Evolutionary conservation across 2,888 invertebrate species (phyloP).

Genomic region (Habrosyne pyritoides): DNA sequence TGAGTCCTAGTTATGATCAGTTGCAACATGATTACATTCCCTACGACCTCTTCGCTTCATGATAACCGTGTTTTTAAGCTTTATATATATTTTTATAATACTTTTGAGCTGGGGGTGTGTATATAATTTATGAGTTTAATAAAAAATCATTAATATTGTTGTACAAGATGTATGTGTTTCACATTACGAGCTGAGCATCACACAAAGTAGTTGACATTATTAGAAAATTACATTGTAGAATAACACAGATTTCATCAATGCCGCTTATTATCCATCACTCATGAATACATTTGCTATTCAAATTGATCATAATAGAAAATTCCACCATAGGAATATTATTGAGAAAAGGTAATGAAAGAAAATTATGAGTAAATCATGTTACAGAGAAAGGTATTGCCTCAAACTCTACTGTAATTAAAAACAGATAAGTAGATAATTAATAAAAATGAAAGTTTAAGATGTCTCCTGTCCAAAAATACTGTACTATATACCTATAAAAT

Average conservation of each 20-base stretch:
- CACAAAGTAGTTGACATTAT: constrained; percentile 26
- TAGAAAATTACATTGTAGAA: constrained; percentile 23
- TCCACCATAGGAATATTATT: not conserved
- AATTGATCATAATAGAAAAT: not conserved
- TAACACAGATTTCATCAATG: constrained; percentile 18
- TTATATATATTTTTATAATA: constrained; percentile 71
- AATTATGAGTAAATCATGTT: not conserved
- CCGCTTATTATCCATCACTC: not conserved
- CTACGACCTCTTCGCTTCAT: constrained; percentile 53
- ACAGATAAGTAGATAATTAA: too few relatives aligned
- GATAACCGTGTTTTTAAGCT: constrained; percentile 68
- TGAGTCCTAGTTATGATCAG: constrained; percentile 45
- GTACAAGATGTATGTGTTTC: constrained; percentile 49
- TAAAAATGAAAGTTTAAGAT: constrained; percentile 18
- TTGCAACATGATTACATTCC: constrained; percentile 58
- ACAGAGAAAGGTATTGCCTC: too few relatives aligned
- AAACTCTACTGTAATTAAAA: too few relatives aligned
- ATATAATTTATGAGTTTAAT: constrained; percentile 58
- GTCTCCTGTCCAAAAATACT: constrained; percentile 38
- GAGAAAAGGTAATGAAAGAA: not conserved
- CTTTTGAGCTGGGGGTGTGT: constrained; percentile 61
- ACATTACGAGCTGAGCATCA: constrained; percentile 45
- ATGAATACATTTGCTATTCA: not conserved
- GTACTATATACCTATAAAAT: constrained; percentile 34
- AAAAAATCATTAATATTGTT: constrained; percentile 59